Evolutionary conservation across 2,113 vertebrate genomes (phyloP).

Genomic region (Prinia subflava): DNA sequence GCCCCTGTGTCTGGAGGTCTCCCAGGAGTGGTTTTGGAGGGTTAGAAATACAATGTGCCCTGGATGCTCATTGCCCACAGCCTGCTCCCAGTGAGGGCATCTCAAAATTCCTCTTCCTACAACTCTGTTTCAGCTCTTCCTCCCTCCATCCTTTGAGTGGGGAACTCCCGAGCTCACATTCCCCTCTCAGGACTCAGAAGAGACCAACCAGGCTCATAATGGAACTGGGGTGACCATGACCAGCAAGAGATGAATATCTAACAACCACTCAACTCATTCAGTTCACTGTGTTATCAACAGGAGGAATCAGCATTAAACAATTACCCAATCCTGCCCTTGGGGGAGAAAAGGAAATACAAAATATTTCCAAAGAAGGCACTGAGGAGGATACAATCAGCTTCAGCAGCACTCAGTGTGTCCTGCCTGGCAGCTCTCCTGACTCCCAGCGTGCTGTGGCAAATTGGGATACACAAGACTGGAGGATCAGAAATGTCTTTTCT

Average conservation of each 20-base stretch:
- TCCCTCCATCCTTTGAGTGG: background rate
- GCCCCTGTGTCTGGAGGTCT: background rate
- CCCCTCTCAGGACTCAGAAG: background rate
- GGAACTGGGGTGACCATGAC: background rate
- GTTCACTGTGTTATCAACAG: background rate
- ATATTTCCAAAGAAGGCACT: background rate
- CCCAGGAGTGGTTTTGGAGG: background rate
- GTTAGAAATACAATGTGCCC: background rate
- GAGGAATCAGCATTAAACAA: constrained; percentile 7
- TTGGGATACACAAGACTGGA: accelerated
- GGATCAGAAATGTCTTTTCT: background rate
- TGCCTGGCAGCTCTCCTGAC: background rate
- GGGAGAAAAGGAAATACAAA: background rate
- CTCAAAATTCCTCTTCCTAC: background rate
- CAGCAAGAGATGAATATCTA: background rate
- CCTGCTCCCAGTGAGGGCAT: background rate
- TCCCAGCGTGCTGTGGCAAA: background rate
- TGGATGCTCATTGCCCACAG: background rate
- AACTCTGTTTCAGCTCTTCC: background rate
- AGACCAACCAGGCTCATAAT: background rate
- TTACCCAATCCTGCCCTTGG: background rate
- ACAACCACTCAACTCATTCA: background rate
- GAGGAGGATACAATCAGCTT: background rate
- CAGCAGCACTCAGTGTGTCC: background rate
- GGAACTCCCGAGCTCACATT: background rate